Conservation (phyloP, 92 coral and sea anemone species). For the Phenganax stokvisi region DNA sequence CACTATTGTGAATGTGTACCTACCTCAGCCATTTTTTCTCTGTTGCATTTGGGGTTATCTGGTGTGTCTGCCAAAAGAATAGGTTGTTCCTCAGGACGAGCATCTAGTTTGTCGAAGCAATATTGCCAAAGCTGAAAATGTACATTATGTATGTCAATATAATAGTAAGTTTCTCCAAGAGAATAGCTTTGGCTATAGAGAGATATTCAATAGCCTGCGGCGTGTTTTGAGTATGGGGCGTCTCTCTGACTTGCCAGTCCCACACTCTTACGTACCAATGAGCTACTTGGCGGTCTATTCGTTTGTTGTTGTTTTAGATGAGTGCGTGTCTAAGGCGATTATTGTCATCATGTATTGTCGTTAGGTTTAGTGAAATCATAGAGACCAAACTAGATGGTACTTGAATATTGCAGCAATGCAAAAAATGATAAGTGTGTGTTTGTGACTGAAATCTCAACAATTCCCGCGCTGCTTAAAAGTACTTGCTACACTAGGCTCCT, state of each 20-base stretch:
- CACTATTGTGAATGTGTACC: neutral
- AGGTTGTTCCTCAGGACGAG: slow-evolving; percentile 86
- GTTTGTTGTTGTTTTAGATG: no score
- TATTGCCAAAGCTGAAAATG: slow-evolving; percentile 81
- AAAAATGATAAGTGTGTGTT: neutral
- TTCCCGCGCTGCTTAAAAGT: neutral
- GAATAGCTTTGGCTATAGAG: neutral
- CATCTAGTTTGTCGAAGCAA: slow-evolving; percentile 82
- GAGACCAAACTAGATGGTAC: neutral
- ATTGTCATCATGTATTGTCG: no score
- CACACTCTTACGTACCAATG: no score
- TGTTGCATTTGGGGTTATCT: slow-evolving; percentile 75
- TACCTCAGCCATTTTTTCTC: slow-evolving; percentile 98
- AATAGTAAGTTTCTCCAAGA: neutral
- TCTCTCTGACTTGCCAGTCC: no score
- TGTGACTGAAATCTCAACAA: neutral
- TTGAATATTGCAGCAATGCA: neutral
- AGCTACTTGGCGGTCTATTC: no score
- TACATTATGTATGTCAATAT: neutral
- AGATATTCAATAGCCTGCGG: neutral
- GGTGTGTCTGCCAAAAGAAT: slow-evolving; percentile 92
- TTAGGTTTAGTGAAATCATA: neutral
- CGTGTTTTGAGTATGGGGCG: no score
- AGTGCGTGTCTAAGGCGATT: no score
- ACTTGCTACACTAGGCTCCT: no score